phyloP scores from a whole-genome alignment of 2,888 invertebrate species.

The Onthophagus sagittarius region DNA sequence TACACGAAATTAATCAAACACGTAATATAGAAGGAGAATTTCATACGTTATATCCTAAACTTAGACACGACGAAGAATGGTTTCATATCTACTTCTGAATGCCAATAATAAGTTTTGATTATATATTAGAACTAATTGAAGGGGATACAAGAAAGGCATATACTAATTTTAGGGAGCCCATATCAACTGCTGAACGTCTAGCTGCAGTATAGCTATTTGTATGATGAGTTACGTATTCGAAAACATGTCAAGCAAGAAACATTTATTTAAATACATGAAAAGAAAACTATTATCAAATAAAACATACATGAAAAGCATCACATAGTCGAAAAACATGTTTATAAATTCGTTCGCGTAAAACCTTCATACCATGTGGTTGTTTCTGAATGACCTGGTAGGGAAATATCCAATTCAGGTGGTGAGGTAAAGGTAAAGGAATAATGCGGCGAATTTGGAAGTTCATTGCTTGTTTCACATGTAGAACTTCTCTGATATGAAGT shows the following conservation, averaged over 20 bases:
- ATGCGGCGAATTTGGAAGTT: too few relatives aligned
- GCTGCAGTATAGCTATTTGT: neutral
- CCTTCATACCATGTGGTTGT: too few relatives aligned
- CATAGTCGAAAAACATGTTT: too few relatives aligned
- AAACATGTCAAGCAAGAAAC: neutral
- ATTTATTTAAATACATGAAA: neutral
- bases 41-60: conserved; percentile 20
- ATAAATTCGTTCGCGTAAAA: too few relatives aligned
- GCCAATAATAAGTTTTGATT: conserved; percentile 19
- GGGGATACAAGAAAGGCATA: conserved; percentile 13
- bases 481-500: too few relatives aligned
- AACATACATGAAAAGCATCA: too few relatives aligned
- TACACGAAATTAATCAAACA: conserved; percentile 3
- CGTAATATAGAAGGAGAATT: conserved; percentile 17
- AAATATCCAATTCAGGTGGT: too few relatives aligned
- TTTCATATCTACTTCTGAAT: conserved; percentile 22
- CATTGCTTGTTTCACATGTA: too few relatives aligned
- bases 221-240: too few relatives aligned
- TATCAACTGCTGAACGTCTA: conserved; percentile 17
- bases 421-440: too few relatives aligned
- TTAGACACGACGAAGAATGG: conserved; percentile 16
- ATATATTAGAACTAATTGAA: conserved; percentile 15
- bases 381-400: too few relatives aligned
- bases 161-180: conserved; percentile 17
- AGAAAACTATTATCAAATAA: neutral